Base-by-base conservation (phyloP, 92 coral and sea anemone genomes). In the Parazoanthus swiftii region DNA sequence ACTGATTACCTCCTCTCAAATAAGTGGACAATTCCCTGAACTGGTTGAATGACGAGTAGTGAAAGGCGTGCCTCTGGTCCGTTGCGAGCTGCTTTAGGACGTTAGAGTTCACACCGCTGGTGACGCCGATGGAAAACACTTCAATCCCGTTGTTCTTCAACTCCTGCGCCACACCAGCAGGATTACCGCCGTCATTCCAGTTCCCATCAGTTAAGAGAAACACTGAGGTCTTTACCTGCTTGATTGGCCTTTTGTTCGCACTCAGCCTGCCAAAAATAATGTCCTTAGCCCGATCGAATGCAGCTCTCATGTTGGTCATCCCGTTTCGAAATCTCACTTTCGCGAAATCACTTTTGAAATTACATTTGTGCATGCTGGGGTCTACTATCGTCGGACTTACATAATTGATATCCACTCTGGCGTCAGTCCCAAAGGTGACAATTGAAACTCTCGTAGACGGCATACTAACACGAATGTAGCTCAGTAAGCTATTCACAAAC, bases 151-250 rank as follows among this genome's bases (percentile, higher is more conserved):
- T 56, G 11, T 88, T 88, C 83, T 95, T 95, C 16, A 97, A 88
- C 0, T n/a, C 26, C 39, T 90, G 86, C 5, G 96, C 98, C 20
- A 86, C 81, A 58, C 85, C 75, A 13, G 85, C 77, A 0, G 99
- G 98, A 86, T 94, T 86, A 14, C 99, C 99, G 1, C 95, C 97
- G 1, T 42, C 26, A 77, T 97, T 97, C 95, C 97, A 97, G 82
- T 91, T 51, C 3, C 99, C 99, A 77, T 97, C 98, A 8, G 99
- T 97, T 71, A 97, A 91, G 37, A 97, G 91, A 79, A 97, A 95
- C 13, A 93, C 92, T 2, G 96, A 91, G 18, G 98, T 97, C 85
- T 97, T 95, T 35, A 89, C 99, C 29, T 90, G 91, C 43, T 91
- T 88, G 67, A 92, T 89, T 10, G 96, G 96, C 11, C 99, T 89